phyloP scores from a whole-genome alignment of 2,888 invertebrate genomes.

The Troides aeacus region DNA sequence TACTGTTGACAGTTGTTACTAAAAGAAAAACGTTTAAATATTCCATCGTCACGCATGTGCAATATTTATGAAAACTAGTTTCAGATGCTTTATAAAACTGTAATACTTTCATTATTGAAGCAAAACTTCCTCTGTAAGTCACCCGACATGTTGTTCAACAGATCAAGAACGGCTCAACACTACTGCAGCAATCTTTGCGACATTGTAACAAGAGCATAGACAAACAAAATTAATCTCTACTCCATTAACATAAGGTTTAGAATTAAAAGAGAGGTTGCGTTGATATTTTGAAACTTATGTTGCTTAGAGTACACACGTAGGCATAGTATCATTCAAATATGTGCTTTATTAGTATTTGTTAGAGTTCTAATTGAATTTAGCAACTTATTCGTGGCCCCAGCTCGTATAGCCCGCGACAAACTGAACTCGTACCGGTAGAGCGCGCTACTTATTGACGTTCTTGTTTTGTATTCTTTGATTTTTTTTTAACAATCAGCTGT shows the following conservation, averaged over 20 bases:
- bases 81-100: conserved; percentile 7
- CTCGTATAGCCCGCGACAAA: conserved; percentile 25
- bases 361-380: conserved; percentile 2
- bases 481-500: conserved; percentile 30
- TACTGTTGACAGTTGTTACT: neutral
- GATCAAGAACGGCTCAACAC: conserved; percentile 26
- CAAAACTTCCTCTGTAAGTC: conserved; percentile 28
- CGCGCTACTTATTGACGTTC: conserved; percentile 29
- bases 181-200: conserved; percentile 18
- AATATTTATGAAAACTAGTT: neutral
- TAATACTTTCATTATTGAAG: conserved; percentile 26
- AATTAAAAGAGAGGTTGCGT: neutral
- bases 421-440: conserved; percentile 28
- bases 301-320: conserved; percentile 25
- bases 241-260: neutral
- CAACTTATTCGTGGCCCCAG: neutral
- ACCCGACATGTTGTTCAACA: conserved; percentile 30
- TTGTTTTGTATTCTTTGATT: conserved; percentile 12
- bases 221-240: conserved; percentile 12
- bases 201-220: neutral
- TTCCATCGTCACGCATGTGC: neutral
- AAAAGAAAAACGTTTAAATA: neutral
- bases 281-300: conserved; percentile 3
- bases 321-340: conserved; percentile 1
- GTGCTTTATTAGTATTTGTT: neutral